phyloP scores from a whole-genome alignment of 2,797 vertebrate genomes.

The Rhodeus uyekii region DNA sequence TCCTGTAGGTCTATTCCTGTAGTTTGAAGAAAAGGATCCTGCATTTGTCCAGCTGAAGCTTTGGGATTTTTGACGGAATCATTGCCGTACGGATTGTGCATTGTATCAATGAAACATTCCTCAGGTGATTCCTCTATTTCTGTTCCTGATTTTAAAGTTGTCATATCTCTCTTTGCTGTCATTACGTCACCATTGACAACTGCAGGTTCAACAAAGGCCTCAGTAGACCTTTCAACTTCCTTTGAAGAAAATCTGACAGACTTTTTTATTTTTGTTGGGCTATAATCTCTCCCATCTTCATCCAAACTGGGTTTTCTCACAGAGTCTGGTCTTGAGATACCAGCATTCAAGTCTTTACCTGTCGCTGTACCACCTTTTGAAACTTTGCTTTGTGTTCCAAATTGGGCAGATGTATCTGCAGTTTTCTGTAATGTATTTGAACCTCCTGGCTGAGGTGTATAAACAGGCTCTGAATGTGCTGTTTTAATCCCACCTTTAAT shows the following conservation, averaged over 20 bases:
- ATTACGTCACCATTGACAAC: not conserved
- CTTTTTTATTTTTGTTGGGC: conserved; percentile 64
- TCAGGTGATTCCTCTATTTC: conserved; percentile 4
- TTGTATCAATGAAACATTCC: not conserved
- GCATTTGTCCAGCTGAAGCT: not conserved
- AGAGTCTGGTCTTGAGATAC: conserved; percentile 21
- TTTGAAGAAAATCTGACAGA: conserved; percentile 68
- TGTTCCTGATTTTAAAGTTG: not conserved
- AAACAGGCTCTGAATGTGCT: conserved; percentile 32
- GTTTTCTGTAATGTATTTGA: conserved; percentile 19
- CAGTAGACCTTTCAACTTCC: not conserved
- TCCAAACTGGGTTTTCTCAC: conserved; percentile 33
- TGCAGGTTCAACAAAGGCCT: not conserved
- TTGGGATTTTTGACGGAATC: not conserved
- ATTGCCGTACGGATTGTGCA: not conserved
- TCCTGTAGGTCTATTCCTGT: not conserved
- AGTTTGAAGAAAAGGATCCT: not conserved
- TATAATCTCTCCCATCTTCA: not conserved
- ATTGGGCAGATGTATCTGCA: not conserved
- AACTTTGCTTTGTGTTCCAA: conserved; percentile 27
- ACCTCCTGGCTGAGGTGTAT: conserved; percentile 41
- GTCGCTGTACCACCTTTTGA: conserved; percentile 2
- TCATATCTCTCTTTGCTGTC: not conserved
- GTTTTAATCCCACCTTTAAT: conserved; percentile 35
- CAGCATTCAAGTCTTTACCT: conserved; percentile 39